These are phyloP conservation scores for Psilopogon haemacephalus DNA, from an alignment of 2,113 vertebrate genomes.

Conservation along the genomic window DNA sequence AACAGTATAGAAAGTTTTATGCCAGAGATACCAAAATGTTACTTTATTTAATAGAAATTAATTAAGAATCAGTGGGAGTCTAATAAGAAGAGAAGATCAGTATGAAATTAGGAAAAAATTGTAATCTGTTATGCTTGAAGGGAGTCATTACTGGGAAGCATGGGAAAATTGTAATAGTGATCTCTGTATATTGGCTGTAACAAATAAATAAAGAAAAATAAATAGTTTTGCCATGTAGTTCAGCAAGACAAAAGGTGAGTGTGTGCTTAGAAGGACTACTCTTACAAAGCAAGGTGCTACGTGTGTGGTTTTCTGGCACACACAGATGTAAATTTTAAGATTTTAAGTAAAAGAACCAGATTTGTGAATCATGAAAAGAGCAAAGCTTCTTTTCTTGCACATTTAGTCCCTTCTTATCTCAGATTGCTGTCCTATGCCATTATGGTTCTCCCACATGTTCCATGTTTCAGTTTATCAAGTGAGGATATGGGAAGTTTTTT, in stretches of 20 bases:
- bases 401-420: not conserved
- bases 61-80: not conserved
- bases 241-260: not conserved
- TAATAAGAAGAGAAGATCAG: not conserved
- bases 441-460: not conserved
- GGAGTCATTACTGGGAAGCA: not conserved
- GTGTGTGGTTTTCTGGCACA: not conserved
- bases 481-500: not conserved
- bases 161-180: not conserved
- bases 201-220: not conserved
- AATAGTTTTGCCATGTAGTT: not conserved
- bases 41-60: not conserved
- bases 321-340: not conserved
- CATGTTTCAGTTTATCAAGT: not conserved
- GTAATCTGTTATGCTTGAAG: not conserved
- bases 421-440: accelerated
- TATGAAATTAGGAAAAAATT: not conserved
- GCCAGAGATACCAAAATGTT: not conserved
- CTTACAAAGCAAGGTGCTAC: not conserved
- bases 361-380: not conserved
- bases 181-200: not conserved
- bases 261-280: not conserved
- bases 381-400: not conserved
- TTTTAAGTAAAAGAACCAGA: not conserved
- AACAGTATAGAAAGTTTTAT: not conserved